These are phyloP conservation scores for Coturnix japonica DNA, from an alignment of 2,113 vertebrate species.

Conservation along the genomic window DNA sequence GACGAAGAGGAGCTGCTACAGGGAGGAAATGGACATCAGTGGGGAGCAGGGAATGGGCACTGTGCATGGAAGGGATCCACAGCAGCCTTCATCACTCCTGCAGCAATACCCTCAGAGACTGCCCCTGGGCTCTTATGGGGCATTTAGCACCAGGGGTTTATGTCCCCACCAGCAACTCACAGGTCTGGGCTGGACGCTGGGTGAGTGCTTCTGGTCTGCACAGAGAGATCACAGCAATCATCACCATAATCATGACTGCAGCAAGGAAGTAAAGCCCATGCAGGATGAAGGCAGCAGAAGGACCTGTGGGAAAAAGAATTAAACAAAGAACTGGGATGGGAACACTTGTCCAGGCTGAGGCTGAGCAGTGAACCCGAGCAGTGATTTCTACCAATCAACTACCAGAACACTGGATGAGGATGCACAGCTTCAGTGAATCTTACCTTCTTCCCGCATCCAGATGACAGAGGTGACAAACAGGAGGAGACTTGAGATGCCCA, in stretches of 20 bases:
- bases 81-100: neutral
- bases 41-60: neutral
- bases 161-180: neutral
- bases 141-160: neutral
- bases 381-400: neutral
- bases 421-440: neutral
- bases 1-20: fast-evolving
- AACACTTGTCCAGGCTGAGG: neutral
- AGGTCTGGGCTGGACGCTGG: fast-evolving
- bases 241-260: fast-evolving
- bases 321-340: neutral
- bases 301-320: neutral
- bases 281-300: neutral
- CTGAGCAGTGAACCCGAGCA: neutral
- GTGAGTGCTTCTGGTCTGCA: neutral
- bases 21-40: neutral
- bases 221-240: fast-evolving
- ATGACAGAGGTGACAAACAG: neutral
- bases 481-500: neutral
- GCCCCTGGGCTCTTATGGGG: neutral
- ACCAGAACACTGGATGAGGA: neutral
- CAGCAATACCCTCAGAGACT: neutral
- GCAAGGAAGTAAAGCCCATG: neutral
- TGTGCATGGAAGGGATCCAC: fast-evolving
- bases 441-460: slow-evolving; percentile 8